These are phyloP conservation scores for Diploscapter pachys DNA, from an alignment of 1,140 invertebrate genomes.

Conservation along the genomic window DNA sequence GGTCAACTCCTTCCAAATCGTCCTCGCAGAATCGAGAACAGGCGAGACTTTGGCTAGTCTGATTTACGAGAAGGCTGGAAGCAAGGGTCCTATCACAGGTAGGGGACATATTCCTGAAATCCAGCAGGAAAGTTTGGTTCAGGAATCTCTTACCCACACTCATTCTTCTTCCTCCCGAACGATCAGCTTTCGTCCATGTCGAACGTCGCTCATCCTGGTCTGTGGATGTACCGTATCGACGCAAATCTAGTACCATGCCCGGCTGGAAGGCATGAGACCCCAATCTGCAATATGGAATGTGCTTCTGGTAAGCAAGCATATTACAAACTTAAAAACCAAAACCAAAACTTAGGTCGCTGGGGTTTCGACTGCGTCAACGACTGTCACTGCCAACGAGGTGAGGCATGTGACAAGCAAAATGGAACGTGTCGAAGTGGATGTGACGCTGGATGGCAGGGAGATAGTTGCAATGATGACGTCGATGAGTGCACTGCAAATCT, in stretches of 20 bases:
- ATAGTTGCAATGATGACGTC: slow-evolving; percentile 42
- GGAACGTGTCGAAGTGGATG: slow-evolving; percentile 49
- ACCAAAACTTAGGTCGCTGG: slow-evolving; percentile 40
- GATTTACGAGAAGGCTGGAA: slow-evolving; percentile 48
- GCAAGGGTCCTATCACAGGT: slow-evolving; percentile 20
- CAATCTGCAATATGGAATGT: slow-evolving; percentile 41
- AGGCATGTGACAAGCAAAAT: slow-evolving; percentile 52
- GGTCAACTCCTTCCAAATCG: slow-evolving; percentile 52
- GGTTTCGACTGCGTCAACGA: slow-evolving; percentile 46
- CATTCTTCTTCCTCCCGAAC: slow-evolving; percentile 39
- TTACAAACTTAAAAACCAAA: not conserved
- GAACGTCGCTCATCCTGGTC: slow-evolving; percentile 53
- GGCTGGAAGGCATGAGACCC: slow-evolving; percentile 43
- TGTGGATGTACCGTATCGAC: slow-evolving; percentile 55
- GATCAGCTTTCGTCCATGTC: slow-evolving; percentile 40
- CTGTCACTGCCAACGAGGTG: slow-evolving; percentile 47
- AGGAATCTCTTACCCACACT: slow-evolving; percentile 43
- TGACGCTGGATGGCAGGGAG: slow-evolving; percentile 34
- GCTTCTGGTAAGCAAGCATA: slow-evolving; percentile 1
- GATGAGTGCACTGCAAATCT: slow-evolving; percentile 43
- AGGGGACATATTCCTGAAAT: not conserved
- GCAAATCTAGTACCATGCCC: slow-evolving; percentile 44
- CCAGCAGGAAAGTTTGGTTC: slow-evolving; percentile 6
- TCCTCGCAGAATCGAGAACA: slow-evolving; percentile 37
- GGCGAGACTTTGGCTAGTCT: slow-evolving; percentile 42